A percentile compares a stretch with the other conserved stretches of the same genome.
phyloP scores from a whole-genome alignment of 2,797 vertebrate species.

The Myotis planiceps region DNA sequence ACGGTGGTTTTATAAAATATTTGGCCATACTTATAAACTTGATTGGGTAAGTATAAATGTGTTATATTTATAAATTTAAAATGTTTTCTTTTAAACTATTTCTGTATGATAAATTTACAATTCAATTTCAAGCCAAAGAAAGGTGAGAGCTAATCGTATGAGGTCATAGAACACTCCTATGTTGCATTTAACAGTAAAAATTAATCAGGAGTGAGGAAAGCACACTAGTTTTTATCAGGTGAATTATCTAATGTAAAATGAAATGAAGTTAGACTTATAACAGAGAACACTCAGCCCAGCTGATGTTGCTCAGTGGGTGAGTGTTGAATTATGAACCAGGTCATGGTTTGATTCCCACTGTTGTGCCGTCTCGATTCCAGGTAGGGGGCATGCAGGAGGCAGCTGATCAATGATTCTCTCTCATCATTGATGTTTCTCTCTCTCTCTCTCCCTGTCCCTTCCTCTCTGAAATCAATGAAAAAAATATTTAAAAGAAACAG shows the following conservation, averaged over 20 bases:
- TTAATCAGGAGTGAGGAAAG: neutral
- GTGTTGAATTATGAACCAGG: no score
- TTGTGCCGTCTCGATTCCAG: no score
- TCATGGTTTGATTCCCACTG: no score
- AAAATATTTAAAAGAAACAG: no score
- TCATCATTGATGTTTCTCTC: no score
- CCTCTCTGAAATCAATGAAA: no score
- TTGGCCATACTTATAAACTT: neutral
- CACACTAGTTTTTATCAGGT: neutral
- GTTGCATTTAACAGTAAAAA: neutral
- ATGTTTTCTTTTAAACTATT: slow-evolving; percentile 2
- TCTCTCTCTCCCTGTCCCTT: no score
- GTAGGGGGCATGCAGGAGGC: no score
- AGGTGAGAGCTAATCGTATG: neutral
- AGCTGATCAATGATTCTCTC: no score
- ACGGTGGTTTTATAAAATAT: slow-evolving; percentile 30
- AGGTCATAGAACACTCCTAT: neutral
- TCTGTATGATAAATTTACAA: neutral
- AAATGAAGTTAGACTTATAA: neutral
- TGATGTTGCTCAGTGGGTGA: no score
- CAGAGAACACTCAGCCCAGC: neutral
- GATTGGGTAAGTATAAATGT: neutral
- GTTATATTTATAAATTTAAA: neutral
- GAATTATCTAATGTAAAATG: neutral
- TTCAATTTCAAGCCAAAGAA: neutral